These are phyloP conservation scores for Acrocephalus arundinaceus DNA, from an alignment of 2,113 vertebrate genomes.

Conservation along the genomic window DNA sequence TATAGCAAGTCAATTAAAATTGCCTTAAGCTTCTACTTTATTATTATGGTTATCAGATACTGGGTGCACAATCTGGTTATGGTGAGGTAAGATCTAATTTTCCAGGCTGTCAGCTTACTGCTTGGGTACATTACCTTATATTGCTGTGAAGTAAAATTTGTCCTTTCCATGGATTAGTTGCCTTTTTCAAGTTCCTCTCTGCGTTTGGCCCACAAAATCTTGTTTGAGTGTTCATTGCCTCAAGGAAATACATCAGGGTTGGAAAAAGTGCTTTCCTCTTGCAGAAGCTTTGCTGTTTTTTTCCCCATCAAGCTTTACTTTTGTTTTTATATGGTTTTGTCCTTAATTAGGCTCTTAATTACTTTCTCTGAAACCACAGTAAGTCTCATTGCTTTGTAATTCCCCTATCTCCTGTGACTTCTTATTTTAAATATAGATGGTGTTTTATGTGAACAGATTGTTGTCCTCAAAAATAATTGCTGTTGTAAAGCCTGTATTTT, in stretches of 20 bases:
- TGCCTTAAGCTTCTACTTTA: background rate
- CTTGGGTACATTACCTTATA: background rate
- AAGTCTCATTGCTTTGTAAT: conserved; percentile 63
- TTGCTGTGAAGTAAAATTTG: background rate
- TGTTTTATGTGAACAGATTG: conserved; percentile 62
- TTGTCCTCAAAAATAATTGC: conserved; percentile 65
- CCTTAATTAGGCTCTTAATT: conserved; percentile 68
- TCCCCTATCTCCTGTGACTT: conserved; percentile 57
- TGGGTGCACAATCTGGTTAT: background rate
- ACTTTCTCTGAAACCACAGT: conserved; percentile 56
- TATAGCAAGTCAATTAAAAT: background rate
- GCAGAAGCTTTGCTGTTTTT: background rate
- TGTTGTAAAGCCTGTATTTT: conserved; percentile 28
- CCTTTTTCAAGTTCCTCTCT: background rate
- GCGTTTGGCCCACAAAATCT: background rate
- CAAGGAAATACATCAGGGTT: background rate
- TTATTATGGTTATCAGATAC: background rate
- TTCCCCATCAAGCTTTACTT: background rate
- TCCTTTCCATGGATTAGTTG: background rate
- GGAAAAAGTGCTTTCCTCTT: background rate
- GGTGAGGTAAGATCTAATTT: background rate
- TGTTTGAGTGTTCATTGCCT: background rate
- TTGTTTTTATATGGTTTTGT: conserved; percentile 54
- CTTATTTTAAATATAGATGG: conserved; percentile 61
- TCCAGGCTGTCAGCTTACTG: background rate